Conservation (phyloP, 2,113 vertebrate species). For the Sinosuthora webbiana region DNA sequence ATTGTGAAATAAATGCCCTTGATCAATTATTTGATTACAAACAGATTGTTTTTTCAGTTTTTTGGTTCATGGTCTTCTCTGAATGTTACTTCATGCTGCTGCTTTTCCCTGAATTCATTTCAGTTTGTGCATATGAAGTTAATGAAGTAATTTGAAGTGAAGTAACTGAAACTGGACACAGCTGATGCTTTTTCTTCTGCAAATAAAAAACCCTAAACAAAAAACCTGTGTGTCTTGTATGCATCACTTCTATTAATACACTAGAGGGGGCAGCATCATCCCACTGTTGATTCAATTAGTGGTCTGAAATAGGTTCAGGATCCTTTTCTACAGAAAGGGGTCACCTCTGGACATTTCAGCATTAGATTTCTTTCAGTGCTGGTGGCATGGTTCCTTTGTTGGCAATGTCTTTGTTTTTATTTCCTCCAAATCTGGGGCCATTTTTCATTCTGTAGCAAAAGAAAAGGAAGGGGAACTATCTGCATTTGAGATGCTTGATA, state of each 20-base stretch:
- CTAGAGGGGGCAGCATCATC: conserved; percentile 37
- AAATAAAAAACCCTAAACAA: not conserved
- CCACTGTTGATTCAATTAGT: not conserved
- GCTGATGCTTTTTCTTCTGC: not conserved
- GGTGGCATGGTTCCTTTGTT: not conserved
- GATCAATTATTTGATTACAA: not conserved
- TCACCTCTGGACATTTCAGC: not conserved
- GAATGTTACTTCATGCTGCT: not conserved
- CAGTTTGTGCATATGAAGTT: not conserved
- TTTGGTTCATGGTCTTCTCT: not conserved
- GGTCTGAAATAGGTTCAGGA: not conserved
- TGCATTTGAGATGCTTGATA: not conserved
- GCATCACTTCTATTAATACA: not conserved
- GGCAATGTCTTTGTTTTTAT: not conserved
- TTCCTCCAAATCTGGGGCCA: not conserved
- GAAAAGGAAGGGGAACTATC: not conserved
- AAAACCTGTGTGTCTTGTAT: not conserved
- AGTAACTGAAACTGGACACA: not conserved
- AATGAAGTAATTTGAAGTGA: not conserved
- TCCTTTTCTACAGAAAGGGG: not conserved
- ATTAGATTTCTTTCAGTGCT: not conserved
- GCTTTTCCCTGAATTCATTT: not conserved
- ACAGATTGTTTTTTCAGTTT: not conserved
- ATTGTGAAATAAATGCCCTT: not conserved
- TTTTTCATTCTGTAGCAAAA: not conserved